Percentiles rank a stretch among this genome's conserved stretches.
phyloP scores from a whole-genome alignment of 2,113 vertebrate species.

The Hiodon alosoides region DNA sequence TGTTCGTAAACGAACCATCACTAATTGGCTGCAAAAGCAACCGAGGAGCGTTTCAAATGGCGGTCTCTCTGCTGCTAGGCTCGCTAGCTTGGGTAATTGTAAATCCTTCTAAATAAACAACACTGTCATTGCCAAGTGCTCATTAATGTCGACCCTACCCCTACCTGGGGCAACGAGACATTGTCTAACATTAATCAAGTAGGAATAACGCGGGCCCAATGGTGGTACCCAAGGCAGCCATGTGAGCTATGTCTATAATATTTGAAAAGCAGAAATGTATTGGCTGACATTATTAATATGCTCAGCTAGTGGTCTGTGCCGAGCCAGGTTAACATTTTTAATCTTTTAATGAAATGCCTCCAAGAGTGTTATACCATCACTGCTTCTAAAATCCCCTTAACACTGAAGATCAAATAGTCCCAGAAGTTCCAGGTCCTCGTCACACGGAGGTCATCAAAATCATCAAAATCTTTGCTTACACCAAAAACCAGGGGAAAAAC shows the following conservation, averaged over 20 bases:
- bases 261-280: background rate
- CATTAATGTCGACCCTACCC: background rate
- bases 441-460: background rate
- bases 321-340: background rate
- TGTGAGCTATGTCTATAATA: background rate
- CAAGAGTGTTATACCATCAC: background rate
- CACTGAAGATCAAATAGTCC: background rate
- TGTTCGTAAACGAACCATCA: too few relatives aligned
- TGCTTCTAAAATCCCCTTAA: background rate
- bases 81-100: background rate
- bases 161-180: background rate
- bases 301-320: background rate
- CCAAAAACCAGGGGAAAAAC: too few relatives aligned
- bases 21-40: too few relatives aligned
- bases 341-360: slow-evolving; percentile 1
- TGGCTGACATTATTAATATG: slow-evolving; percentile 12
- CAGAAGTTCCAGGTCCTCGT: background rate
- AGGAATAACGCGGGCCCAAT: background rate
- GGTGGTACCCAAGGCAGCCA: background rate
- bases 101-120: background rate
- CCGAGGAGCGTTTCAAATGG: too few relatives aligned
- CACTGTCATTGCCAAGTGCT: background rate
- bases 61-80: background rate
- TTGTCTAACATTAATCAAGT: background rate
- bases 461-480: background rate